phyloP scores from a whole-genome alignment of 2,888 invertebrate species.

The Mimachlamys varia region DNA sequence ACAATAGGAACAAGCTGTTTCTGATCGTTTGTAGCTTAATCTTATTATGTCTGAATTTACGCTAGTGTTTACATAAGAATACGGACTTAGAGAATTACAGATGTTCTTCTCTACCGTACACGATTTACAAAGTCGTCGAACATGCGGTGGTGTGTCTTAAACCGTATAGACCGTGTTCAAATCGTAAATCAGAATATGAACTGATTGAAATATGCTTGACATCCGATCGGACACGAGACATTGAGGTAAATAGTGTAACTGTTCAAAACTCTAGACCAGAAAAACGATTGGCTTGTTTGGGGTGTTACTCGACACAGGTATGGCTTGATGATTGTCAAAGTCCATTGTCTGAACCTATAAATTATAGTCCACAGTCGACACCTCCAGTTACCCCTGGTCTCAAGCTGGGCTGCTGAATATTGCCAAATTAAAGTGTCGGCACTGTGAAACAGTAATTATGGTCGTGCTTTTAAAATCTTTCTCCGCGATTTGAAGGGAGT shows the following conservation, averaged over 20 bases:
- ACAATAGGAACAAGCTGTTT: background rate
- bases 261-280: constrained; percentile 25
- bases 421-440: constrained; percentile 21
- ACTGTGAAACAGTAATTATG: constrained; percentile 24
- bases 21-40: background rate
- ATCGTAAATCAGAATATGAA: background rate
- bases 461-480: constrained; percentile 9
- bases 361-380: constrained; percentile 16
- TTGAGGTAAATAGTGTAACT: constrained; percentile 15
- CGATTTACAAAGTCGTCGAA: background rate
- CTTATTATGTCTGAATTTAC: background rate
- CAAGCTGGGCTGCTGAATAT: constrained; percentile 18
- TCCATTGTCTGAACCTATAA: constrained; percentile 25
- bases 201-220: constrained; percentile 25
- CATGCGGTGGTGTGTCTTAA: background rate
- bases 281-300: constrained; percentile 34
- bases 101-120: background rate
- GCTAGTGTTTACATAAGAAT: background rate
- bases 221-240: background rate
- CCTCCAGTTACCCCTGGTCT: background rate
- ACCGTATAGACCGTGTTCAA: background rate
- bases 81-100: background rate
- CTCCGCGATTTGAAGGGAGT: background rate
- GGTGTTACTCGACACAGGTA: constrained; percentile 31
- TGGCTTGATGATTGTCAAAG: background rate